Conservation (phyloP, 2,888 invertebrate species). For the Lampropteryx suffumata region DNA sequence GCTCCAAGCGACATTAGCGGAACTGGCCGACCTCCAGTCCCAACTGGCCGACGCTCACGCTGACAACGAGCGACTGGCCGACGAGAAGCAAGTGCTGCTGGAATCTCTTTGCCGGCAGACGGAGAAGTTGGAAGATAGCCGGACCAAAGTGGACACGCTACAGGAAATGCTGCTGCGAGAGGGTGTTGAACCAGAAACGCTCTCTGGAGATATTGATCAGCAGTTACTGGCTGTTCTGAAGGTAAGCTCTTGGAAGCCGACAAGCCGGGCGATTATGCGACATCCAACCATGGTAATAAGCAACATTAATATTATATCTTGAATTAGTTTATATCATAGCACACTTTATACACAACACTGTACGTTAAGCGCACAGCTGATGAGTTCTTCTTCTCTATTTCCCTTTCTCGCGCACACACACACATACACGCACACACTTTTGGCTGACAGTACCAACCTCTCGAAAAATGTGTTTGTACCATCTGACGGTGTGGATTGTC, state of each 20-base stretch:
- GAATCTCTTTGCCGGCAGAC: slow-evolving; percentile 96
- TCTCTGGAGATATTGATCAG: slow-evolving; percentile 89
- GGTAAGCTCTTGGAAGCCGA: slow-evolving; percentile 63
- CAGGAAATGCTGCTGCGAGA: slow-evolving; percentile 90
- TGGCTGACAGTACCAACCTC: no score
- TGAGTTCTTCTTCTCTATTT: no score
- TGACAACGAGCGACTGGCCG: slow-evolving; percentile 93
- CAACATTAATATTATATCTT: no score
- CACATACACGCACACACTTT: no score
- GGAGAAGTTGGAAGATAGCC: slow-evolving; percentile 93
- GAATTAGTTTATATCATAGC: no score
- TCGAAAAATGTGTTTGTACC: no score
- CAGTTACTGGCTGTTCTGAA: slow-evolving; percentile 93
- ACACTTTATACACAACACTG: no score
- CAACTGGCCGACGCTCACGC: slow-evolving; percentile 93
- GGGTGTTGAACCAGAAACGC: slow-evolving; percentile 85
- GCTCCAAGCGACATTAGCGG: slow-evolving; percentile 96
- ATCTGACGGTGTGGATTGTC: no score
- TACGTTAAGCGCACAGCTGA: no score
- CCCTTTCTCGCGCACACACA: no score
- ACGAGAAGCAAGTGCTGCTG: slow-evolving; percentile 94
- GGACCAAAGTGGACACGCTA: slow-evolving; percentile 91
- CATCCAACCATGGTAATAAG: no score
- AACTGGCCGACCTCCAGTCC: slow-evolving; percentile 94
- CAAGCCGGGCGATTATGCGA: no score